Percentiles rank a stretch among this genome's conserved stretches.
phyloP scores from a whole-genome alignment of 2,797 vertebrate genomes.

The Moxostoma hubbsi region DNA sequence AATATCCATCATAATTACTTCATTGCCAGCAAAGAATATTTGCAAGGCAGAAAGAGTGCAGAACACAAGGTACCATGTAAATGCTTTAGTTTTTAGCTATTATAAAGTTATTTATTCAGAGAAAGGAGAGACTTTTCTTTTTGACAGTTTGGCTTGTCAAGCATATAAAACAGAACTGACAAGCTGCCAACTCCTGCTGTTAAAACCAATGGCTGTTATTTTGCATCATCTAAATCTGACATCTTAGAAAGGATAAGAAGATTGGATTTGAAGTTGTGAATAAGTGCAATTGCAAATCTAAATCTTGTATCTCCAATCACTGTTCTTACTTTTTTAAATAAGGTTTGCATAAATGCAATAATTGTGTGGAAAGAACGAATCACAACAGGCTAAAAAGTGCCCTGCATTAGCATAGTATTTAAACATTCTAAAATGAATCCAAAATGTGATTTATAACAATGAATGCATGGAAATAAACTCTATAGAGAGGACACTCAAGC shows the following conservation, averaged over 20 bases:
- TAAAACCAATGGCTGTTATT: conserved; percentile 45
- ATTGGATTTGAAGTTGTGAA: background rate
- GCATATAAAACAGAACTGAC: no score
- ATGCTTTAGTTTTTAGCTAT: no score
- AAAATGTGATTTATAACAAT: conserved; percentile 9
- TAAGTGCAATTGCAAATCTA: background rate
- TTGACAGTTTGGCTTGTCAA: no score
- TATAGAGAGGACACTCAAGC: background rate
- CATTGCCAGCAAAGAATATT: no score
- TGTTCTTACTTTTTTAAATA: background rate
- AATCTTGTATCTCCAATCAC: background rate
- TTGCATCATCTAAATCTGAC: conserved; percentile 36
- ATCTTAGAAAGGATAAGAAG: background rate
- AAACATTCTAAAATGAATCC: background rate
- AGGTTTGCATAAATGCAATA: no score
- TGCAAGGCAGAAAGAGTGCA: no score
- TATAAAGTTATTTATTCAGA: no score
- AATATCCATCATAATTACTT: no score
- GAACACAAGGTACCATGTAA: no score
- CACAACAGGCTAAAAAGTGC: background rate
- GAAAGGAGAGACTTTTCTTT: no score
- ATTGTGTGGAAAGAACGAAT: no score
- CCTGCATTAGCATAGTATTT: background rate
- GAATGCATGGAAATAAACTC: background rate
- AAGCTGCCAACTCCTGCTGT: conserved; percentile 50